Base-by-base conservation (phyloP, 2,113 vertebrate genomes). In the Eonycteris spelaea region DNA sequence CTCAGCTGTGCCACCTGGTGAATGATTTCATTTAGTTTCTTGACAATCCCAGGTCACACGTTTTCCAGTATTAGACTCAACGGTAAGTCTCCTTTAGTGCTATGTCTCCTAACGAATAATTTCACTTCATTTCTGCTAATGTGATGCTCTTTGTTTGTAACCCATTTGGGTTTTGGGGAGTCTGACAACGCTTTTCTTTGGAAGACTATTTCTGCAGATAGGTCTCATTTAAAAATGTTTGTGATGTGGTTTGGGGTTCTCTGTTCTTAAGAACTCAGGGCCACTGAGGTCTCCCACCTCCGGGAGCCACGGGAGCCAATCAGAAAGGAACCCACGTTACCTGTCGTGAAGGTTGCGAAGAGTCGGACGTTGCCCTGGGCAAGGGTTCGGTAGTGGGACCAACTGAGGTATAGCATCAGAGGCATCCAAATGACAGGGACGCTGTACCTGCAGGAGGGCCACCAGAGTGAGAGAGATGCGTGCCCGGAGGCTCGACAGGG, bases 351-450 rank as follows among this genome's bases (percentile, higher is more conserved):
- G 48, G 99, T 98, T 1, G 98, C 53, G 93, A 99, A 99, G 97
- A 99, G 98, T 15, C 97, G 98, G 92, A 99, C 99, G 51, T 98
- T 97, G 80, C 98, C 99, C 95, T 98, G 98, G 40, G 99, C 99
- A 22, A 99, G 97, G 15, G 98, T 98, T 77, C 97, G 98, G 94
- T 99, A 99, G 98, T 99, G 98, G 95, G 98, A 97, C 99, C 99
- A 99, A 96, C 98, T 99, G 97, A 99, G 95, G 97, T 99, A 99
- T 79, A 99, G 97, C n/a, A 99, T 98, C 92, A 99, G 67, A 0
- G 99, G 99, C 6, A 99, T 92, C 99, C 99, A 99, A 33, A 99
- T 98, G 24, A 99, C 70, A 53, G 99, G 99, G 18, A 99, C 99
- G 94, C 99, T 98, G 45, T 99, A 99, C 99, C 99, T 99, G 0